These are phyloP conservation scores for Thamnophis elegans DNA, from an alignment of 2,797 vertebrate species.

Conservation along the genomic window DNA sequence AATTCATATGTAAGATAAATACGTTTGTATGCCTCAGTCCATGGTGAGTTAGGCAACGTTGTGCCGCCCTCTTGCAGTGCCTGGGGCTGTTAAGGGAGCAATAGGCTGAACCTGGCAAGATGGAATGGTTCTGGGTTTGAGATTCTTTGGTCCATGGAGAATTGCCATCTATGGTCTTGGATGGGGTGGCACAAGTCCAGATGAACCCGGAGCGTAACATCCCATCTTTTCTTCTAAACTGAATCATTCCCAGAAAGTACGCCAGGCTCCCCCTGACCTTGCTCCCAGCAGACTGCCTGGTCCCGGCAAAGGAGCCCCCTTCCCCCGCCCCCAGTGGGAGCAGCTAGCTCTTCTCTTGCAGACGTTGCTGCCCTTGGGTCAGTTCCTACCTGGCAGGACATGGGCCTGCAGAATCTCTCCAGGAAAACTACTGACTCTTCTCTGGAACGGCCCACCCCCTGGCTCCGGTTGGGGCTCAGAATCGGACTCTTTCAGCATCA, in stretches of 20 bases:
- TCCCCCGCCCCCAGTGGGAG: not conserved
- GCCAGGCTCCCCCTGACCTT: not conserved
- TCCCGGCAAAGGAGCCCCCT: not conserved
- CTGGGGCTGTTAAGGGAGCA: too few relatives aligned
- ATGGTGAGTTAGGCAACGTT: too few relatives aligned
- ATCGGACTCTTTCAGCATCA: conserved; percentile 45
- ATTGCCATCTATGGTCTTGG: too few relatives aligned
- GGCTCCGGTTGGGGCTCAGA: conserved; percentile 50
- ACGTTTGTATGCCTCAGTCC: too few relatives aligned
- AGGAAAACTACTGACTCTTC: conserved; percentile 2
- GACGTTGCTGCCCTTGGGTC: not conserved
- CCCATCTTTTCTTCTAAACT: not conserved
- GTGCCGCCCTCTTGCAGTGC: too few relatives aligned
- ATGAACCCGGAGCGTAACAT: too few relatives aligned
- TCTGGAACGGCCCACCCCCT: conserved; percentile 44
- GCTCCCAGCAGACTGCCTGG: not conserved
- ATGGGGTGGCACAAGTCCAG: too few relatives aligned
- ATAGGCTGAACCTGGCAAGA: too few relatives aligned
- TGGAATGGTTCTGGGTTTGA: too few relatives aligned
- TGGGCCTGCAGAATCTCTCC: not conserved
- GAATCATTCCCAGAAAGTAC: not conserved
- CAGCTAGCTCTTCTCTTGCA: not conserved
- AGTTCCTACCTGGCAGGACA: not conserved
- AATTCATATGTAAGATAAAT: not conserved
- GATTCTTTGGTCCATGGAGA: too few relatives aligned